A percentile compares a stretch with the other conserved stretches of the same genome.
Conservation (phyloP, 2,797 vertebrate genomes). For the Miichthys miiuy region DNA sequence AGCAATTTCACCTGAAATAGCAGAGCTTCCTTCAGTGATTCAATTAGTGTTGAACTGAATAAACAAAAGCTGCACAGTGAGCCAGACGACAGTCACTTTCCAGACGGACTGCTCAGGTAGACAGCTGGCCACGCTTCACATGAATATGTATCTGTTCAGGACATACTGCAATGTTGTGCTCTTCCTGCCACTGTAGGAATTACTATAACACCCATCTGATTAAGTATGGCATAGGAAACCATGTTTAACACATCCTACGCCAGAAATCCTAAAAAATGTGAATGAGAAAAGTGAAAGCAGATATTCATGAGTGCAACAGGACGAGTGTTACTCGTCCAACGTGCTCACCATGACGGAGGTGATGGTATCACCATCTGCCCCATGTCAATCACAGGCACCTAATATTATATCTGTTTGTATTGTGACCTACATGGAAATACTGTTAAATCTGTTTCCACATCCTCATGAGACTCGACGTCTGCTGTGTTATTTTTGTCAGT, state of each 20-base stretch:
- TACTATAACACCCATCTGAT: slow-evolving; percentile 9
- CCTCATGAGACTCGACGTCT: background rate
- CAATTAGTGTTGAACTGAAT: slow-evolving; percentile 57
- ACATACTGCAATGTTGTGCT: background rate
- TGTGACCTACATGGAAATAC: background rate
- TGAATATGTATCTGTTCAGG: slow-evolving; percentile 39
- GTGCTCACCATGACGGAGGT: slow-evolving; percentile 32
- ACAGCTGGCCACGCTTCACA: slow-evolving; percentile 40
- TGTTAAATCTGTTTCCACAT: background rate
- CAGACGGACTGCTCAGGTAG: slow-evolving; percentile 45
- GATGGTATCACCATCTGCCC: slow-evolving; percentile 21
- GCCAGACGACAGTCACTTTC: slow-evolving; percentile 29
- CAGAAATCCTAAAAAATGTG: background rate
- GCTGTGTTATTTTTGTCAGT: background rate
- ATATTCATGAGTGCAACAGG: slow-evolving; percentile 12
- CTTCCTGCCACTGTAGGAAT: slow-evolving; percentile 24
- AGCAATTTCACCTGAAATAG: slow-evolving; percentile 47
- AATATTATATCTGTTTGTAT: background rate
- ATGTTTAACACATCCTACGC: slow-evolving; percentile 2
- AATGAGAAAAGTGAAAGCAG: background rate
- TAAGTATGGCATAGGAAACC: slow-evolving; percentile 9
- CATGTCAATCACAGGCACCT: slow-evolving; percentile 38
- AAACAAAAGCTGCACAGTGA: slow-evolving; percentile 56
- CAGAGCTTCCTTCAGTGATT: slow-evolving; percentile 52
- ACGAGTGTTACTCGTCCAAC: slow-evolving; percentile 21